Evolutionary conservation across 2,888 invertebrate species (phyloP), one percentile per base, ranked within the genome.

Genomic region (Agrypnus murinus): DNA sequence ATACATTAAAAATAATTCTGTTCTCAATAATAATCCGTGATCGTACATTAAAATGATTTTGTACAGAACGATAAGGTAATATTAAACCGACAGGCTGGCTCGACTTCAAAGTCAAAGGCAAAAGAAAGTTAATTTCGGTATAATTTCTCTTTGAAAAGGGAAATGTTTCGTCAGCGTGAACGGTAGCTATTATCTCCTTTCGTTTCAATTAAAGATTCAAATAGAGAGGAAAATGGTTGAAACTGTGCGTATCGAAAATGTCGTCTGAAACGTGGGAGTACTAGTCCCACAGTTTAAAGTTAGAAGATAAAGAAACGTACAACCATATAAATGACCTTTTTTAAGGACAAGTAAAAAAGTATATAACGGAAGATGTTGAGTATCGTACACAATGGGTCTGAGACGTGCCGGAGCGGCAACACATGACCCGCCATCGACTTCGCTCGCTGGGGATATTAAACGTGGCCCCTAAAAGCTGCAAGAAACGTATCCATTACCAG

Each of bases 401-500:
- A 45, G 45, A 65, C 65, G 65, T 65, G 65, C 55, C 46, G 60
- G 65, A 66, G 43, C 69, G 40, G 14, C 36, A 45, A 25, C 48
- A 63, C 68, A 62, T 68, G 71, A 71, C 71, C 67, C 43, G 57
- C 60, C 46, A 53, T 60, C 60, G 59, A 69, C 58, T 65, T 53
- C 10, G 69, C 68, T 70, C 74, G 57, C 72, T 62, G 65, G 75
- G 75, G 75, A 77, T 77, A 77, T 77, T 77, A 75, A 72, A 65
- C 73, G 73, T 67, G 75, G 68, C 66, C 71, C 70, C 71, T 77
- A 74, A 77, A 77, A 75, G 77, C 74, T 69, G 65, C 74, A 75
- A 75, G 73, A 75, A 75, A 76, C 70, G 73, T 74, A 75, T 76
- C 77, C 75, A 77, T 77, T 77, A 74, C 63, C 53, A 65, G 71